Conservation (phyloP, 2,797 vertebrate species). For the Myotis findleyi region DNA sequence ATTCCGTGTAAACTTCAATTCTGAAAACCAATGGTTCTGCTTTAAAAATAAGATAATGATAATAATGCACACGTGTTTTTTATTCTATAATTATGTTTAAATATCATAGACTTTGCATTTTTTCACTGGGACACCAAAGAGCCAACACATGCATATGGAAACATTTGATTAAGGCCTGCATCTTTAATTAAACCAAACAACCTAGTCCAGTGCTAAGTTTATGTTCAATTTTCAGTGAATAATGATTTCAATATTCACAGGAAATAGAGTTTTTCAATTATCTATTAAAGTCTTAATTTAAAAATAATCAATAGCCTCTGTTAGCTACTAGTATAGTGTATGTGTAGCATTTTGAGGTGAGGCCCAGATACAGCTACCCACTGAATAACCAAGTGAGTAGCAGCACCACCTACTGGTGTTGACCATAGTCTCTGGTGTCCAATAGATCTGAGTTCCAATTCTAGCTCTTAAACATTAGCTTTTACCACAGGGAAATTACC, state of each 20-base stretch:
- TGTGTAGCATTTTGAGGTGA: neutral
- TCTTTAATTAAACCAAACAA: slow-evolving; percentile 48
- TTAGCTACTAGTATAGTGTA: neutral
- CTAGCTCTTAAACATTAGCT: neutral
- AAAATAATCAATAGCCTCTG: neutral
- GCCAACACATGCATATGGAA: neutral
- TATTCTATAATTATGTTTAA: slow-evolving; percentile 1
- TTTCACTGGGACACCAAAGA: neutral
- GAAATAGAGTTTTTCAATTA: neutral
- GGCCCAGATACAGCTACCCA: neutral
- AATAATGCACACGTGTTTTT: neutral
- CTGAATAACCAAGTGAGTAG: neutral
- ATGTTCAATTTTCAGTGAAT: slow-evolving; percentile 19
- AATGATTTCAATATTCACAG: neutral
- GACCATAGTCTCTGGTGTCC: neutral
- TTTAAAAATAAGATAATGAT: slow-evolving; percentile 37
- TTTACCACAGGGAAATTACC: neutral
- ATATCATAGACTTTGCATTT: slow-evolving; percentile 5
- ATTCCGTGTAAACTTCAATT: slow-evolving; percentile 22
- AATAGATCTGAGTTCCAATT: neutral
- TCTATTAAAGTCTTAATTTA: neutral
- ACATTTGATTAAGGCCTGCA: slow-evolving; percentile 23
- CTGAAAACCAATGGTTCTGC: slow-evolving; percentile 1
- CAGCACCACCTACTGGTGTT: neutral
- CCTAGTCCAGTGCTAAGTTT: neutral